Base-by-base conservation (phyloP, 1,140 invertebrate species). In the Helicoverpa zea region DNA sequence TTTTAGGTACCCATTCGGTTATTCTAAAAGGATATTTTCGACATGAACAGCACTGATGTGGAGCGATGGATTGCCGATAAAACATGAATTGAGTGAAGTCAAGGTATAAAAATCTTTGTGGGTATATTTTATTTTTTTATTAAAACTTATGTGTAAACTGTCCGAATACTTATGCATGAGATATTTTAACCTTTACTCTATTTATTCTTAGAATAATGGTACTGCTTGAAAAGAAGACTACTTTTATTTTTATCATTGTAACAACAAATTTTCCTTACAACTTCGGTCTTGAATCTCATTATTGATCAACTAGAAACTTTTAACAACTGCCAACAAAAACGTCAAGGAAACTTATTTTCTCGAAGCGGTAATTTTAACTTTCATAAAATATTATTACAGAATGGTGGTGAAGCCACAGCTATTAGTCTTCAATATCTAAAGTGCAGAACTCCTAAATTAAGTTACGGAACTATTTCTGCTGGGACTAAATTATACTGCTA, bases 391-490 rank as follows among this genome's bases (percentile, higher is more conserved):
- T 64, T 64, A 66, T 66, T 66, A 66, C n/a, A 43, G 0, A 47
- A 68, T 49, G 10, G n/a, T 3, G 16, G 4, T 18, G 43, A 66
- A 66, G 43, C 64, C 43, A 68, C 64, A 68, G 64, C 43, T 68
- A 68, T 68, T 68, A 68, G 43, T 49, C 43, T 68, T 68, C 43
- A 49, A 47, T 49, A 68, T 68, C 16, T 47, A 47, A 68, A 68
- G 64, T 49, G 49, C 47, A 49, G 43, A 68, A 49, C 64, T 68
- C 16, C 16, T 49, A 68, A 68, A 68, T 68, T 68, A 49, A 68
- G 64, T 68, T 68, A 5, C 3, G 35, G 43, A 49, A 68, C 43
- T 68, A 68, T 68, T 68, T 68, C 16, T 23, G 43, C 35, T 3
- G 10, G 64, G 12, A 68, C 11, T 16, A 68, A 49, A 3, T 68